Evolutionary conservation across 2,113 vertebrate species (phyloP).

Genomic region (Tonatia bakeri): DNA sequence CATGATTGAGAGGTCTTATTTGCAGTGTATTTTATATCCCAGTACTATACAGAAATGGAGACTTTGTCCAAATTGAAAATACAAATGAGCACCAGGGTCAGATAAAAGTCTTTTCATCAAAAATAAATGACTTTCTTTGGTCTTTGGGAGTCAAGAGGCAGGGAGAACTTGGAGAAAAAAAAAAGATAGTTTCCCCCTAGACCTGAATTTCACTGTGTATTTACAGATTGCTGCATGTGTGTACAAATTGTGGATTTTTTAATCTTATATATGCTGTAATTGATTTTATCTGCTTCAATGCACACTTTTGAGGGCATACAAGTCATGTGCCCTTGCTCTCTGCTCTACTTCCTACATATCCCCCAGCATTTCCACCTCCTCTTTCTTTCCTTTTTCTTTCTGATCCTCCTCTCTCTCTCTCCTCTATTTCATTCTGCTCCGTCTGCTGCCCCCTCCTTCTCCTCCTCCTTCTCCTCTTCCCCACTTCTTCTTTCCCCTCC

Average conservation of each 20-base stretch:
- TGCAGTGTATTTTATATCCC: not conserved
- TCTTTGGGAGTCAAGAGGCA: not conserved
- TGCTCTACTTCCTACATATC: accelerated
- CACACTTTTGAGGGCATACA: not conserved
- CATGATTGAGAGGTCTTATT: not conserved
- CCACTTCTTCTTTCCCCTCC: not conserved
- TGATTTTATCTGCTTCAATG: not conserved
- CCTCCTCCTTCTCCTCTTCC: not conserved
- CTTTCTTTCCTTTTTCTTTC: not conserved
- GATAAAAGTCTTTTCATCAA: not conserved
- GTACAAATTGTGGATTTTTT: not conserved
- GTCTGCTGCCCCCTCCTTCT: not conserved
- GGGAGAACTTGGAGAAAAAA: not conserved
- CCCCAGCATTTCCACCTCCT: not conserved
- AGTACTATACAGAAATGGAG: not conserved
- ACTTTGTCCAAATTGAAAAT: not conserved
- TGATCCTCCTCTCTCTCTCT: not conserved
- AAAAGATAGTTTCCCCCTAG: not conserved
- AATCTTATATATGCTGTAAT: not conserved
- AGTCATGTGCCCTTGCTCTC: not conserved
- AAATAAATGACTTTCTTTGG: not conserved
- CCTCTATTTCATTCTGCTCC: not conserved
- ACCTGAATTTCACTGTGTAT: not conserved
- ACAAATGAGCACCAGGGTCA: not conserved
- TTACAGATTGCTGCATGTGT: not conserved